Evolutionary conservation across 2,888 invertebrate species (phyloP).

Genomic region (Macroteleia sp.): DNA sequence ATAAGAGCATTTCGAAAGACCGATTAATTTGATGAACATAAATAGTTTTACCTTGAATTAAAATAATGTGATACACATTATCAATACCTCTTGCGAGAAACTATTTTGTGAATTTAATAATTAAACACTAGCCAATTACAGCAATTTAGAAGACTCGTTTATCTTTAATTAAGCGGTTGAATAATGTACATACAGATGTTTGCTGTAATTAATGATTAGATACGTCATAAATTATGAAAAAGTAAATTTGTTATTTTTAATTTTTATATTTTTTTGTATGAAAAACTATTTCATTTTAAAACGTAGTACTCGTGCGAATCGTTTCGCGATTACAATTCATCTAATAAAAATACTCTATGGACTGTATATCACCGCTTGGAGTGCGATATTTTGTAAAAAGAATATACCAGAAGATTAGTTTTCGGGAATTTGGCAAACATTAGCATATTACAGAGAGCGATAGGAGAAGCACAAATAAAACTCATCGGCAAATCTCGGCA

Average conservation of each 20-base stretch:
- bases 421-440: conserved; percentile 57
- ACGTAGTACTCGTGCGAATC: too few relatives aligned
- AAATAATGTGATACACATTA: too few relatives aligned
- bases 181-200: conserved; percentile 28
- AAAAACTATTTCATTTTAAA: too few relatives aligned
- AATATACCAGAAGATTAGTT: conserved; percentile 52
- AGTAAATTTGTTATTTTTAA: too few relatives aligned
- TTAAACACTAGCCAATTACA: conserved; percentile 15
- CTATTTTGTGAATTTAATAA: conserved; percentile 5
- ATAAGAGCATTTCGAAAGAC: too few relatives aligned
- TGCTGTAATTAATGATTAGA: conserved; percentile 20
- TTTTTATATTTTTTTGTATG: too few relatives aligned
- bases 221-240: too few relatives aligned
- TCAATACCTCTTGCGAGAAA: neutral
- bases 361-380: conserved; percentile 14
- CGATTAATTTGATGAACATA: too few relatives aligned
- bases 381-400: conserved; percentile 30
- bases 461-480: conserved; percentile 51
- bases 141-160: conserved; percentile 28
- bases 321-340: too few relatives aligned
- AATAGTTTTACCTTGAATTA: too few relatives aligned
- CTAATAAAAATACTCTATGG: conserved; percentile 20
- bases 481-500: conserved; percentile 51
- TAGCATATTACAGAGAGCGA: conserved; percentile 41
- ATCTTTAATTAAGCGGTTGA: conserved; percentile 16